Evolutionary conservation across 2,888 invertebrate genomes (phyloP), one percentile per base, ranked within the genome.

Genomic region (Celastrina argiolus): DNA sequence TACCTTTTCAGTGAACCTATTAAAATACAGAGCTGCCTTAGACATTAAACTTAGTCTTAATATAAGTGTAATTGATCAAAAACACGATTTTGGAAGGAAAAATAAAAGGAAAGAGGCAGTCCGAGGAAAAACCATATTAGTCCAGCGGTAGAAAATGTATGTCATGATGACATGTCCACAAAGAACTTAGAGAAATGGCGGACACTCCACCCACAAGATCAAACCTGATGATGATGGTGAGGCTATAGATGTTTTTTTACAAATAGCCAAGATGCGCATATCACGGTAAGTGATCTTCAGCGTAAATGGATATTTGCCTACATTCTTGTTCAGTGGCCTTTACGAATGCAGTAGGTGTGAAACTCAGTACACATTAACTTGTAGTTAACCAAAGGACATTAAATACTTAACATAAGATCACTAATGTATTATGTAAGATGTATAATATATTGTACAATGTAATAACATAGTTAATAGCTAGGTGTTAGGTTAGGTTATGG

Each of bases 281-380:
- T 14, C 22, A 22, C 22, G 51, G 51, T 51, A 51, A 51, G 51
- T 22, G 51, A 22, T 51, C 22, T 51, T 51, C 12, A 12, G 14
- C 4, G 22, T 51, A 51, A 51, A 51, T 26, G 22, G 51, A 36
- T 51, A 14, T 51, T 26, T 79, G 26, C 45, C 18, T 10, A 45
- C 45, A 8, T 18, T 16, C 4, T 10, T 51, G 22, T 51, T 51
- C 51, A 51, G 22, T 22, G 22, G 51, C 51, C 12, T 51, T 51
- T 22, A 22, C 12, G 51, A 12, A 12, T 51, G 51, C 51, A 51
- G 5, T 22, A 51, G 26, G 51, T 51, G 51, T 51, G 51, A 51
- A 14, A 51, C 51, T 51, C 10, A 10, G 51, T 51, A 51, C 51
- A 51, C 51, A 51, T 22, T 51, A 14, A 51, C 51, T 51, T 51